These are phyloP conservation scores for Caerostris extrusa DNA, from an alignment of 1,140 invertebrate genomes.

Conservation along the genomic window DNA sequence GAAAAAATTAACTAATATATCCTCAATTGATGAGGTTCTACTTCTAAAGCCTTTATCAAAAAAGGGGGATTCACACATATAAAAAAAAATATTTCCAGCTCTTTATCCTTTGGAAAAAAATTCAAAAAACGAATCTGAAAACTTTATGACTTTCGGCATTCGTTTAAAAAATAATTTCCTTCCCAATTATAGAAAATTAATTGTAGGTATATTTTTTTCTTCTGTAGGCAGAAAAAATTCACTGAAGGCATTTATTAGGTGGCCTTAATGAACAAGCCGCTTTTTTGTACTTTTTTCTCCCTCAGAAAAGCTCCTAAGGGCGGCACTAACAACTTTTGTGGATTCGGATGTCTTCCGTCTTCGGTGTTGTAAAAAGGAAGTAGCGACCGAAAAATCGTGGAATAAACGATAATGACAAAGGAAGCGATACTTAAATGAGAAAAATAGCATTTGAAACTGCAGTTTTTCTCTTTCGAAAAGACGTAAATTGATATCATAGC, in stretches of 20 bases:
- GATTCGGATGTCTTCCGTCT: slow-evolving; percentile 38
- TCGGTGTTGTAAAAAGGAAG: not conserved
- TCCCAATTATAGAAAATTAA: slow-evolving; percentile 52
- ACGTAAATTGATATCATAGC: not conserved
- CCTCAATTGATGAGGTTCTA: not conserved
- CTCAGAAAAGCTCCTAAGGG: slow-evolving; percentile 17
- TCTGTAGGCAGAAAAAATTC: not conserved
- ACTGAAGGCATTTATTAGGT: slow-evolving; percentile 38
- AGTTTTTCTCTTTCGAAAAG: not conserved
- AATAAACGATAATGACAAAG: slow-evolving; percentile 62
- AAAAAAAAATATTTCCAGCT: not conserved
- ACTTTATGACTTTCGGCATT: slow-evolving; percentile 12
- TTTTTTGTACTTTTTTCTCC: not conserved
- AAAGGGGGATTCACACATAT: not conserved
- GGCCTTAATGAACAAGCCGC: not conserved
- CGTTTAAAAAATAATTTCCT: slow-evolving; percentile 38
- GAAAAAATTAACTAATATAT: not conserved
- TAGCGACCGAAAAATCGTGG: not conserved
- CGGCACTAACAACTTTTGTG: slow-evolving; percentile 59
- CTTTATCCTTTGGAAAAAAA: not conserved
- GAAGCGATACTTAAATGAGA: slow-evolving; percentile 62
- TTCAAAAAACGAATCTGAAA: slow-evolving; percentile 6
- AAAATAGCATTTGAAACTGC: slow-evolving; percentile 40
- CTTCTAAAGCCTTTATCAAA: not conserved
- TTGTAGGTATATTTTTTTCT: slow-evolving; percentile 28